Evolutionary conservation across 53 echinoderm and acorn worm species (phyloP), one percentile per base, ranked within the genome.

Genomic region (Actinopyga echinites): DNA sequence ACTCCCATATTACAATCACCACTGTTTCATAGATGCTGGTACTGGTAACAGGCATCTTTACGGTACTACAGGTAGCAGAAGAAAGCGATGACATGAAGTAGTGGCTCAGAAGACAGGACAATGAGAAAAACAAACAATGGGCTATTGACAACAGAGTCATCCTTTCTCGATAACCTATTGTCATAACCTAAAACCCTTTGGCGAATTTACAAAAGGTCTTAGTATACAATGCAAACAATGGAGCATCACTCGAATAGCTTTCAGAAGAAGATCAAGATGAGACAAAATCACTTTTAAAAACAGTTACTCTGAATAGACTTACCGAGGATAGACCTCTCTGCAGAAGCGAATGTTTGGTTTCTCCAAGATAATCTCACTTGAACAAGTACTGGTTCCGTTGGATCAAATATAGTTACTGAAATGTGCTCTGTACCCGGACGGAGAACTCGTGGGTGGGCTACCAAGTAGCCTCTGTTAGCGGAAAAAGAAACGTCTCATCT

Each of bases 331-430:
- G 57, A 79, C 85, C 85, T 85, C 22, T 92, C 91, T 9, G 87
- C 61, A 22, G 86, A 83, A 19, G 93, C 83, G 32, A 96, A 69
- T 7, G 89, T 90, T 71, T 93, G 64, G 42, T 91, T 90, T 52
- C 87, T 83, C 86, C 87, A 89, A 29, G 79, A 69, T 84, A 96
- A 82, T 69, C 87, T 85, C 20, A 87, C 92, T 75, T 91, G 85
- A 55, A 96, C 93, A 11, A 60, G 30, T 23, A 93, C 80, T 31
- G 91, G 88, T 49, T 92, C 86, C 6, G 87, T 83, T 43, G 91
- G 87, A 25, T 96, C 91, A 81, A 96, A 96, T 82, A 96, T 93
- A 64, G 96, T 96, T n/a, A 96, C 88, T 53, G 93, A 89, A 38
- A 96, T 73, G 69, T 85, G 85, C 56, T 96, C 79, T 31, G 69